Conservation (phyloP, 2,113 vertebrate genomes). For the Tursiops truncatus region DNA sequence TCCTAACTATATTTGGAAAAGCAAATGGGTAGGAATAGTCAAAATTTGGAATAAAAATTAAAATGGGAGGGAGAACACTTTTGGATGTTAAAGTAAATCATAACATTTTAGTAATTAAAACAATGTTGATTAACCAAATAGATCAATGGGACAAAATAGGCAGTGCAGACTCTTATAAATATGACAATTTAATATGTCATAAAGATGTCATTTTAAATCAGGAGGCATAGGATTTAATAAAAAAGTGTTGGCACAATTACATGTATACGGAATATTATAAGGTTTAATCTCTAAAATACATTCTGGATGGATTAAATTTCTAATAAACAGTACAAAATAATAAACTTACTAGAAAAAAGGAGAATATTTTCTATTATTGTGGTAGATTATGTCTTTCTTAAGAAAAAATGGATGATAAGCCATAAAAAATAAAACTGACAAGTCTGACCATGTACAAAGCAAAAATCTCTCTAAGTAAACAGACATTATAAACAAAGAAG, state of each 20-base stretch:
- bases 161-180: background rate
- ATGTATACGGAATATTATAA: background rate
- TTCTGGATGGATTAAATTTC: background rate
- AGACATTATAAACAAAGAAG: background rate
- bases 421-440: background rate
- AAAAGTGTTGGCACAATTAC: background rate
- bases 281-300: background rate
- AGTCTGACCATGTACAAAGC: background rate
- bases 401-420: background rate
- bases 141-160: background rate
- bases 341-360: background rate
- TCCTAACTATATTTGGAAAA: background rate
- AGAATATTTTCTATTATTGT: background rate
- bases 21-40: background rate
- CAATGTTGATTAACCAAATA: background rate
- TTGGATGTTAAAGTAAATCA: background rate
- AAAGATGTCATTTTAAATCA: constrained; percentile 5
- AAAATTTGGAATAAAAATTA: constrained; percentile 22
- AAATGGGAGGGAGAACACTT: background rate
- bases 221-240: background rate
- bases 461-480: background rate
- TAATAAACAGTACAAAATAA: background rate
- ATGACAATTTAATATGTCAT: background rate
- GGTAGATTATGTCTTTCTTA: background rate
- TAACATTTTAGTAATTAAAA: constrained; percentile 1